Base-by-base conservation (phyloP, 1,140 invertebrate species). In the Hyles euphorbiae region DNA sequence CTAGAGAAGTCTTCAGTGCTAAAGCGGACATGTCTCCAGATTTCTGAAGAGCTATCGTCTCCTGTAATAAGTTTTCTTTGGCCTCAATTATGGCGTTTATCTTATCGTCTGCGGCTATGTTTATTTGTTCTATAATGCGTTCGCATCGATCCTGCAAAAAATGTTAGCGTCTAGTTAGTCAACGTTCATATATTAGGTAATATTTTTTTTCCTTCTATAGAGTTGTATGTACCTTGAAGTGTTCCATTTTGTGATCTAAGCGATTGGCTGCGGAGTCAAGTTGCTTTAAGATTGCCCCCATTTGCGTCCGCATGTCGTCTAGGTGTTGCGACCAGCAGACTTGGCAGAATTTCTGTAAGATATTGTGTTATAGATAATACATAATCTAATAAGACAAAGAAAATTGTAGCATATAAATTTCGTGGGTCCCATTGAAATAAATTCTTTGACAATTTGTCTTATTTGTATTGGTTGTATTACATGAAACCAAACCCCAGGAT, bases 271-370 rank as follows among this genome's bases (percentile, higher is more conserved):
- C 89, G 4, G 83, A 86, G 44, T 90, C 87, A 11, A 93, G 72
- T 70, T 92, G 90, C 59, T 87, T 87, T 5, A 85, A 57, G 43
- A 92, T 89, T 8, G 86, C 79, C n/a, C 75, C 72, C 8, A 93
- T 82, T 70, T 92, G 90, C 3, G 82, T 83, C 62, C 90, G 81
- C 62, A 92, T 84, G 63, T 92, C 90, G 11, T 87, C 80, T 48
- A 93, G 76, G 72, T 92, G 91, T 45, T 86, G 81, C 3, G 82
- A 81, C 89, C 90, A 91, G 66, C 92, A 93, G 9, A 91, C 76
- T 44, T 75, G 72, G 68, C 91, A 92, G 67, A 91, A 92, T 61
- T 87, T 89, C 91, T 92, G 67, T 47, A 66, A 68, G 61, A 44
- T 50, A 34, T 32, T 40, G 2, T 40, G 22, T 22, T 22, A 22